A percentile compares a stretch with the other conserved stretches of the same genome.
phyloP scores from a whole-genome alignment of 2,113 vertebrate genomes.

The Dromiciops gliroides region DNA sequence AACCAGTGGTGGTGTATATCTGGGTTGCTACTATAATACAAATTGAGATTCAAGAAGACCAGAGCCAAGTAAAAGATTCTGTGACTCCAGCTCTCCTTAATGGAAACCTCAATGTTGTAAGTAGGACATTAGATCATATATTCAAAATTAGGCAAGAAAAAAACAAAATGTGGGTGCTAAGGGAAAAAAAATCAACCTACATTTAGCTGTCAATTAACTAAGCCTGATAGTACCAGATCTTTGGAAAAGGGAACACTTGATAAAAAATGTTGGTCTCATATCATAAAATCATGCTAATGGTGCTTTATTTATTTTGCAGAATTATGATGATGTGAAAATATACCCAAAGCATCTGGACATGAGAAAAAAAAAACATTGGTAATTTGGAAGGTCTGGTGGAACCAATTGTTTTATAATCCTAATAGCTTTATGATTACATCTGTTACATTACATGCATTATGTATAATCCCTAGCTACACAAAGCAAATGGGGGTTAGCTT shows the following conservation, averaged over 20 bases:
- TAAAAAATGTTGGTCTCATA: neutral
- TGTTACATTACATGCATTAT: neutral
- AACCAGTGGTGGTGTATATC: neutral
- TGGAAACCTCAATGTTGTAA: neutral
- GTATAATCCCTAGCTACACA: neutral
- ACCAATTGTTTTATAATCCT: neutral
- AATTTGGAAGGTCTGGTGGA: neutral
- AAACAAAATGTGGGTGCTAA: neutral
- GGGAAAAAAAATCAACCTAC: neutral
- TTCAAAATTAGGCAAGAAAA: neutral
- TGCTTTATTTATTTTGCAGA: slow-evolving; percentile 4
- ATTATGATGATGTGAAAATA: neutral
- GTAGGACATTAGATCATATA: neutral
- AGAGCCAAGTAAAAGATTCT: neutral
- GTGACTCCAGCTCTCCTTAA: neutral
- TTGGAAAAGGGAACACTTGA: neutral
- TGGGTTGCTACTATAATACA: neutral
- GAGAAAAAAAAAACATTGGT: neutral
- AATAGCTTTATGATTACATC: neutral
- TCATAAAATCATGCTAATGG: neutral
- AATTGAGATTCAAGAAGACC: neutral
- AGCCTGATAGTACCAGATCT: neutral
- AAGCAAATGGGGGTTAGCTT: neutral
- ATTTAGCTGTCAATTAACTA: neutral
- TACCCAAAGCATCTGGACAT: neutral